Evolutionary conservation across 2,113 vertebrate genomes (phyloP).

Genomic region (Tringa solitaria): DNA sequence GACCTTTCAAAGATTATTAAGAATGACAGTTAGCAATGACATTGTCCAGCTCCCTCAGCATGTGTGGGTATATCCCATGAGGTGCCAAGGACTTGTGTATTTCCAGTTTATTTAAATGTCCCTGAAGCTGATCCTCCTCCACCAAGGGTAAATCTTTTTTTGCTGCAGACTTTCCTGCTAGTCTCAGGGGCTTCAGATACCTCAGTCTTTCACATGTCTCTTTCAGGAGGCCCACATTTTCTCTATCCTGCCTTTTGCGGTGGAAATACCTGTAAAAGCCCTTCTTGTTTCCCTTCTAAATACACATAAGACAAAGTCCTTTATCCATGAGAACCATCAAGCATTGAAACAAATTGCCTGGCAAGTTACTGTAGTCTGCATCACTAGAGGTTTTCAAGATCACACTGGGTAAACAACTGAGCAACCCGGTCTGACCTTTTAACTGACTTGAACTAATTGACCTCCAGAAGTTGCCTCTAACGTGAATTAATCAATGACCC

Average conservation of each 20-base stretch:
- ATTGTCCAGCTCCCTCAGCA: rapidly evolving
- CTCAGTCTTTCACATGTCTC: background rate
- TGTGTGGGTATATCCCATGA: background rate
- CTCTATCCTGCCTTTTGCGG: background rate
- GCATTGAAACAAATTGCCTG: background rate
- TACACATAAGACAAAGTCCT: too few species aligned
- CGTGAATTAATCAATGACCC: background rate
- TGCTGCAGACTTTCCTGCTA: background rate
- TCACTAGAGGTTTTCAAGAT: background rate
- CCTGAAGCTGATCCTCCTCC: background rate
- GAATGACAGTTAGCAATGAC: background rate
- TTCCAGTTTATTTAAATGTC: background rate
- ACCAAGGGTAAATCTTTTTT: background rate
- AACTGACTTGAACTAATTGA: background rate
- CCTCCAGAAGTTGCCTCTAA: background rate
- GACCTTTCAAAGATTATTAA: background rate
- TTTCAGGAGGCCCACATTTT: background rate
- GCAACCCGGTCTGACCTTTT: background rate
- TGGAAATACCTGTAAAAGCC: background rate
- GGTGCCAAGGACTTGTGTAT: background rate
- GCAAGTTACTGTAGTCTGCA: background rate
- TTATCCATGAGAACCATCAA: background rate
- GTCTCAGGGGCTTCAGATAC: background rate
- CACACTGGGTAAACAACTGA: background rate
- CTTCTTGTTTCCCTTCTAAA: background rate